Evolutionary conservation across 2,113 vertebrate species (phyloP), one percentile per base, ranked within the genome.

Genomic region (Oncorhynchus clarkii): DNA sequence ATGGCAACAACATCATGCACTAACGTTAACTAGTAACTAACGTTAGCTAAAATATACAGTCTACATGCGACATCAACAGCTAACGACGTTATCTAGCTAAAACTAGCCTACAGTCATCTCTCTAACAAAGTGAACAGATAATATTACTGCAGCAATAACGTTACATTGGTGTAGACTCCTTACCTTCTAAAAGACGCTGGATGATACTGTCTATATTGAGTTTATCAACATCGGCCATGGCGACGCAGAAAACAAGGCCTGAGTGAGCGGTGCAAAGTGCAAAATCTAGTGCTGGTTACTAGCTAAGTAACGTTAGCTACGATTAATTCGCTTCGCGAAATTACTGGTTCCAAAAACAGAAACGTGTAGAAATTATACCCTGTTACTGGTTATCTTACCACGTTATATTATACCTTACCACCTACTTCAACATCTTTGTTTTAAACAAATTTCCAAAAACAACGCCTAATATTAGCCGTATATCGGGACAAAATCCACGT

Each of bases 131-230:
- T 18, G 14, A 5, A 54, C 16, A 18, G 12, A 54, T 54, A 13
- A 54, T 45, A 45, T 11, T 54, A 54, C 12, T 54, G 9, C 39
- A 45, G 9, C 7, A 39, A 39, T 39, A 39, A 51, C 14, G 49
- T 16, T 51, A 51, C 12, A 45, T 13, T 12, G 3, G 13, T 26
- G 0, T 72, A 1, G 39, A 1, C 14, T 13, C 1, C 93, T 96
- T 93, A 98, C 97, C 97, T 95, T 98, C 97, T 92, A 98, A 93
- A 85, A 99, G 95, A 84, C 97, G 96, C 85, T 98, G 97, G 90
- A 99, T 99, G 92, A 99, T 98, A 92, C 97, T 99, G 94, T 98
- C 97, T 94, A 98, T 98, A 92, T 97, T 98, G 82, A 98, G 96
- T 83, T 99, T 98, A 88, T 99, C 97, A 82, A 96, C 95, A 92